These are phyloP conservation scores for Mobula birostris DNA, from an alignment of 2,113 vertebrate species.

Conservation along the genomic window DNA sequence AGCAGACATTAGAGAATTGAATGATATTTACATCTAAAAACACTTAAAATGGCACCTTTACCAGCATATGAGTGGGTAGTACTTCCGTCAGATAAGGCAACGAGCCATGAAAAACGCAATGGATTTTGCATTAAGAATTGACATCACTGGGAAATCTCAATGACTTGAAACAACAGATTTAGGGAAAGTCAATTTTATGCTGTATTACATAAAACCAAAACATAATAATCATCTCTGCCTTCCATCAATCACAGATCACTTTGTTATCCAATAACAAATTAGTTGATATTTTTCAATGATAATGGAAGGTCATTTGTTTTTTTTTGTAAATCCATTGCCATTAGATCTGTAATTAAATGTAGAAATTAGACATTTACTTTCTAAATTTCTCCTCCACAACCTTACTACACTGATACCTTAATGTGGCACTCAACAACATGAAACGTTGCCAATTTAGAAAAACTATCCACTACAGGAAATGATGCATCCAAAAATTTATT, in stretches of 20 bases:
- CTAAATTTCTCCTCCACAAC: background rate
- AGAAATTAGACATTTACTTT: background rate
- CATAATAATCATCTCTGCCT: background rate
- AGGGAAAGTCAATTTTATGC: background rate
- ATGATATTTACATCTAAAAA: constrained; percentile 4
- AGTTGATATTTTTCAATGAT: no score
- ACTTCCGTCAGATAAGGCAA: background rate
- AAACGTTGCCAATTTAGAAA: background rate
- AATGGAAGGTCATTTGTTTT: no score
- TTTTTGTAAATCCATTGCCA: background rate
- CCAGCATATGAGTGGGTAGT: background rate
- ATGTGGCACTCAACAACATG: background rate
- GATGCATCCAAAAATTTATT: no score
- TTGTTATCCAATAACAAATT: background rate
- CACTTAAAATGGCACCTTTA: background rate
- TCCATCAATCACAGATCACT: background rate
- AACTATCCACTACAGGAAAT: no score
- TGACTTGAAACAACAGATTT: background rate
- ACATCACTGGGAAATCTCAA: background rate
- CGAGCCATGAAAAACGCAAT: background rate
- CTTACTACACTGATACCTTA: background rate
- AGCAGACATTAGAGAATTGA: background rate
- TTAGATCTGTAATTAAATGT: background rate
- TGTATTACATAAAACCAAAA: background rate
- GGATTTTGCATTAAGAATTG: background rate